Percentiles rank a stretch among this genome's conserved stretches.
Evolutionary conservation across 2,797 vertebrate genomes (phyloP).

Genomic region (Pristis pectinata): DNA sequence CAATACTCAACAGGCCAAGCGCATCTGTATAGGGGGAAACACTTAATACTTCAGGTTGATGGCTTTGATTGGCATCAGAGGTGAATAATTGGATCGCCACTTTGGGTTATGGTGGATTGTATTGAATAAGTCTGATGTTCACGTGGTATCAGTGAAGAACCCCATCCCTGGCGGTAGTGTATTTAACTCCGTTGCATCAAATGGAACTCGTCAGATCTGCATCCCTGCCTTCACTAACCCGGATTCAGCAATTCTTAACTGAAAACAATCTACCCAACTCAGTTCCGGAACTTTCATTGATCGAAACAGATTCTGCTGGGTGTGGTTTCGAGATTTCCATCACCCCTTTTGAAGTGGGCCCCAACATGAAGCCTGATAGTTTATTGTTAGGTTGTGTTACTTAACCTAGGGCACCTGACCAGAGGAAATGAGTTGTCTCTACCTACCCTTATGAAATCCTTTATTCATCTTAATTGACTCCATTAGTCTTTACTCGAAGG

Average conservation of each 20-base stretch:
- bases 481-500: neutral
- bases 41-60: neutral
- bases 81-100: neutral
- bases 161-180: too few species aligned
- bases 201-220: neutral
- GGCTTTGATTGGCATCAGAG: neutral
- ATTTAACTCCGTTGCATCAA: too few species aligned
- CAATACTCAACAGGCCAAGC: too few species aligned
- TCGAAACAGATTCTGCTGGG: neutral
- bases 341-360: neutral
- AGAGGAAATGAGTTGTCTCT: neutral
- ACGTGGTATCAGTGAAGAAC: neutral
- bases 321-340: neutral
- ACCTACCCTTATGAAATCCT: neutral
- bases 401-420: too few species aligned
- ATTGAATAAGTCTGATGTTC: neutral
- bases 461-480: neutral
- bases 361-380: neutral
- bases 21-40: too few species aligned
- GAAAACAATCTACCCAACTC: neutral
- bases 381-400: too few species aligned
- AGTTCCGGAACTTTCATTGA: neutral
- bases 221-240: neutral
- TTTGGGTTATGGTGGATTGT: neutral
- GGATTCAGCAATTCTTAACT: neutral